Conservation (phyloP, 2,113 vertebrate genomes). For the Manacus vitellinus region DNA sequence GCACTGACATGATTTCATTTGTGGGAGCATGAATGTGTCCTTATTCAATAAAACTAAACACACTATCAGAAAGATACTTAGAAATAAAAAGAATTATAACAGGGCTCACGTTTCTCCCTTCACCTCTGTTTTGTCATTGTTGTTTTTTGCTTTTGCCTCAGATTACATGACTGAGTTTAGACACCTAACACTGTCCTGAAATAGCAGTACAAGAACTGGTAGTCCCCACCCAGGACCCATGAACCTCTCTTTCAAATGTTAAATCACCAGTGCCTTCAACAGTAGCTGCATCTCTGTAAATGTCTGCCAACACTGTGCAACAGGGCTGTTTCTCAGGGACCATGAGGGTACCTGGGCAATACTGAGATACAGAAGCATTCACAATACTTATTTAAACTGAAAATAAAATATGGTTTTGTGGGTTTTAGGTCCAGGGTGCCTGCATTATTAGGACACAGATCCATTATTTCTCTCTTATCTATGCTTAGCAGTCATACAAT, state of each 20-base stretch:
- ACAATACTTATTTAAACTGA: neutral
- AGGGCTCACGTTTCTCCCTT: neutral
- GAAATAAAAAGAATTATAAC: neutral
- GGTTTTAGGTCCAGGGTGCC: neutral
- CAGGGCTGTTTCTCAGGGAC: neutral
- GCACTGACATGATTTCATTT: neutral
- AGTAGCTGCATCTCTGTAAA: neutral
- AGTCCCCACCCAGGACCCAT: neutral
- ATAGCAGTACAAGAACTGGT: neutral
- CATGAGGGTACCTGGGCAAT: neutral
- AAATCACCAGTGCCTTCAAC: neutral
- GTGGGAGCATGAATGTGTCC: neutral
- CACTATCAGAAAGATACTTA: neutral
- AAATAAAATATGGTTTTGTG: neutral
- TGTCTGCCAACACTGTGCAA: neutral
- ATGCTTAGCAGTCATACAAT: neutral
- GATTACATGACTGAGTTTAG: neutral
- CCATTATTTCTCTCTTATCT: neutral
- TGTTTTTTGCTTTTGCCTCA: neutral
- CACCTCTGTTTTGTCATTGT: neutral
- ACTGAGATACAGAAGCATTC: neutral
- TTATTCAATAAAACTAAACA: neutral
- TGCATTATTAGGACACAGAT: neutral
- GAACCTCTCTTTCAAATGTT: neutral
- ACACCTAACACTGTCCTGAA: neutral